Evolutionary conservation across 2,888 invertebrate genomes (phyloP), one percentile per base, ranked within the genome.

Genomic region (Lissonota sp.): DNA sequence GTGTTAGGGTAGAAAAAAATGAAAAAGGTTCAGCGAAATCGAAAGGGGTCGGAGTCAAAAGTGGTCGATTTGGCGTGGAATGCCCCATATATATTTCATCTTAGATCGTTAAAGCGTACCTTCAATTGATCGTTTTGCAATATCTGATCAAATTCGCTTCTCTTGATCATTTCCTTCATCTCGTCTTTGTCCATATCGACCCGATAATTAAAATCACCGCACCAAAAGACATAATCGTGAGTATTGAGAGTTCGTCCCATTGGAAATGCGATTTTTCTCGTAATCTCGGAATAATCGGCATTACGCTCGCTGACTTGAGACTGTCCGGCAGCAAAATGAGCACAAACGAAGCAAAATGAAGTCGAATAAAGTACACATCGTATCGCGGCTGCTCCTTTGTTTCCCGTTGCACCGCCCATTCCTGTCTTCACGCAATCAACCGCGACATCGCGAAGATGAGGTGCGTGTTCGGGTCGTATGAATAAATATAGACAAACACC

Each of bases 171-270:
- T 79, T 97, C 96, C 89, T 98, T 98, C 82, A 99, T 96, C 91
- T 98, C 98, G 5, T 99, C 99, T 90, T 98, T 98, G 84, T 97
- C 97, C 95, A 99, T 95, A 92, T 99, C 99, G 77, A 99, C 96
- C 76, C 99, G 95, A 91, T 99, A 99, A 92, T 99, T 99, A 92
- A 99, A 99, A 93, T 99, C 99, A 0, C 99, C 99, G 92, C 99
- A 98, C 99, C 99, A 99, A 93, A 99, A 99, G 0, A 99, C 96
- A 92, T 98, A 99, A 93, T 99, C 99, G 91, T 99, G 99, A 0
- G 98, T 97, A 92, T 97, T 97, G 5, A 99, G 93, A 0, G 97
- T 97, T 80, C 98, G 94, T 7, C 98, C 98, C 97, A 98, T 97
- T 0, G 98, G 98, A 91, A 98, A 98, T 6, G 96, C 95, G 75